Evolutionary conservation across 2,797 vertebrate species (phyloP), one percentile per base, ranked within the genome.

Genomic region (Sebastes taczanowskii): DNA sequence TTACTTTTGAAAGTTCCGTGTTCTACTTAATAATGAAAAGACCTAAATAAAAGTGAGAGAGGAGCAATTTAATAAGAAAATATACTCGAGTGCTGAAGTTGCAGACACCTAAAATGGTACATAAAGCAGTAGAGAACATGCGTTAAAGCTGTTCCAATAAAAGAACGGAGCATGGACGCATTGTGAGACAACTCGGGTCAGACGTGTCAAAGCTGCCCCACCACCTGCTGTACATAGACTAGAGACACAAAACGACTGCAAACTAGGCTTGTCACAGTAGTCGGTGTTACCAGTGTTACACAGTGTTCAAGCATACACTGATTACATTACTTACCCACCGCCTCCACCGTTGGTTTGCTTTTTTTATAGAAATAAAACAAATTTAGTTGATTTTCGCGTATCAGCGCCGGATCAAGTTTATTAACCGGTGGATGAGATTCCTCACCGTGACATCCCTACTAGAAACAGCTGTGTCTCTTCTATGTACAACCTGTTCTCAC

Each of bases 1-100:
- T 80, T 64, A 82, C 67, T 80, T 80, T 80, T 74, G 6, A 81
- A 86, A 87, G 81, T 91, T 85, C 53, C 53, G 61, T 78, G 80
- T 74, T 86, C 85, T 71, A 90, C 63, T 88, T 88, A 77, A 78
- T 18, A 67, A 88, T 38, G 6, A 53, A 59, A 63, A 86, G 75
- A 81, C 74, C 75, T 52, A 77, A 74, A 88, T 81, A 83, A 68
- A 80, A 62, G 23, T 7, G 14, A 69, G 23, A 53, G 7, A 18
- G 11, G 42, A 58, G 38, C 67, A 42, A 60, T 81, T 83, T 59
- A 25, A 49, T 63, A 7, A 16, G 30, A 61, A 71, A 68, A 27
- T 27, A 56, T 11, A 23, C 25, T 7, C 0, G 35, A 66, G 69
- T 18, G 23, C 27, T 23, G 22, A 60, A 35, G 68, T 29, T 78